phyloP scores from a whole-genome alignment of 37 sponge, comb jelly and placozoan genomes.

The Ephydatia muelleri region DNA sequence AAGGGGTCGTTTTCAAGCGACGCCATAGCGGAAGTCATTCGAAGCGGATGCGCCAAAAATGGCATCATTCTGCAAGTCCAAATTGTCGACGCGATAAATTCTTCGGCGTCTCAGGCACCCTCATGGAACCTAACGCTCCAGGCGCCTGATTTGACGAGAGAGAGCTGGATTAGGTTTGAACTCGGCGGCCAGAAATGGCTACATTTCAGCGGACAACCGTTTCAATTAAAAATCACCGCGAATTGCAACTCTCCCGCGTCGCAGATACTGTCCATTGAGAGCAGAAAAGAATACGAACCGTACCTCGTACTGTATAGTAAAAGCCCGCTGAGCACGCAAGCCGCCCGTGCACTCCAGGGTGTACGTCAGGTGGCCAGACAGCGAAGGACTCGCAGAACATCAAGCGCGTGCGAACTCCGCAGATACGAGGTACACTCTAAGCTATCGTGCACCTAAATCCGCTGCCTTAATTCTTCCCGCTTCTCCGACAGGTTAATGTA shows the following conservation, averaged over 20 bases:
- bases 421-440: not conserved
- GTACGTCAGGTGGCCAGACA: not conserved
- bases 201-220: not conserved
- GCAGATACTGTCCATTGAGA: not conserved
- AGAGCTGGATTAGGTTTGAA: not conserved
- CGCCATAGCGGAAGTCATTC: not conserved
- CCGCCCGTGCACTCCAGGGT: not conserved
- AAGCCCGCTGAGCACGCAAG: not conserved
- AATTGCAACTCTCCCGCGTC: not conserved
- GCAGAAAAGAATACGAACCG: not conserved
- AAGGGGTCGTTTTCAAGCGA: not conserved
- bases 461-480: no score
- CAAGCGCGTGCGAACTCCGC: not conserved
- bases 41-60: not conserved
- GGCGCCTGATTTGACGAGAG: not conserved
- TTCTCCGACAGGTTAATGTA: not conserved
- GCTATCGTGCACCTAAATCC: no score
- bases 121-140: not conserved
- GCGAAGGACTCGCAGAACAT: not conserved
- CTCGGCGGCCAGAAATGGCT: not conserved
- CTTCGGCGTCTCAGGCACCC: not conserved
- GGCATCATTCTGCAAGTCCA: not conserved
- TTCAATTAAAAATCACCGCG: not conserved
- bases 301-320: not conserved
- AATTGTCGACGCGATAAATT: not conserved